Evolutionary conservation across 2,113 vertebrate genomes (phyloP).

Genomic region (Scomber japonicus): DNA sequence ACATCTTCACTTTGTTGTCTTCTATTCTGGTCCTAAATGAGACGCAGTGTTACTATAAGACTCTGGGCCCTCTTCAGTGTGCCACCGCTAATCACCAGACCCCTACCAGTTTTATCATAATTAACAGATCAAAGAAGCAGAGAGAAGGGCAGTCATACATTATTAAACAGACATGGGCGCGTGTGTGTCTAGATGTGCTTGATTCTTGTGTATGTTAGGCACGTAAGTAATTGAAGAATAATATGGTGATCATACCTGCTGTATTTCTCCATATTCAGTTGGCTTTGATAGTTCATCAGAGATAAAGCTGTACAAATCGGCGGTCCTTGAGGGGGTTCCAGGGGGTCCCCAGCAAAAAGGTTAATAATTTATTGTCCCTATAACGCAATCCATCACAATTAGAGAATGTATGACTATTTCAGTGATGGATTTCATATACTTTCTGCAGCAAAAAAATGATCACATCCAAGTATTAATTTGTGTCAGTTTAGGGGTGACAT

Average conservation of each 20-base stretch:
- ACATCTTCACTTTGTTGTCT: constrained; percentile 61
- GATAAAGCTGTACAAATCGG: constrained; percentile 25
- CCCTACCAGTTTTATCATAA: constrained; percentile 71
- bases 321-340: too few species aligned
- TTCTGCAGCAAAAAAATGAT: too few species aligned
- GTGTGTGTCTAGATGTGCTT: constrained; percentile 14
- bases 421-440: too few species aligned
- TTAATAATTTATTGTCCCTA: too few species aligned
- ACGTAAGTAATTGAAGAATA: constrained; percentile 35
- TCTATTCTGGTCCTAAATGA: constrained; percentile 65
- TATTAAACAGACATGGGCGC: constrained; percentile 63
- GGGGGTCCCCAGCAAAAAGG: too few species aligned
- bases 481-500: too few species aligned
- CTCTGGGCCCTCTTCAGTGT: constrained; percentile 54
- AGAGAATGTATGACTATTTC: too few species aligned
- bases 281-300: constrained; percentile 29
- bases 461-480: too few species aligned
- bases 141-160: constrained; percentile 73
- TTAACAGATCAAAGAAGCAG: constrained; percentile 78
- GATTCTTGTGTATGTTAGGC: not conserved
- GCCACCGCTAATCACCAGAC: constrained; percentile 71
- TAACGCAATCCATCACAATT: too few species aligned
- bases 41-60: constrained; percentile 54
- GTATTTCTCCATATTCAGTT: constrained; percentile 26
- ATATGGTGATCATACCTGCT: constrained; percentile 7